Conservation (phyloP, 2,797 vertebrate species). For the Florisuga fusca region DNA sequence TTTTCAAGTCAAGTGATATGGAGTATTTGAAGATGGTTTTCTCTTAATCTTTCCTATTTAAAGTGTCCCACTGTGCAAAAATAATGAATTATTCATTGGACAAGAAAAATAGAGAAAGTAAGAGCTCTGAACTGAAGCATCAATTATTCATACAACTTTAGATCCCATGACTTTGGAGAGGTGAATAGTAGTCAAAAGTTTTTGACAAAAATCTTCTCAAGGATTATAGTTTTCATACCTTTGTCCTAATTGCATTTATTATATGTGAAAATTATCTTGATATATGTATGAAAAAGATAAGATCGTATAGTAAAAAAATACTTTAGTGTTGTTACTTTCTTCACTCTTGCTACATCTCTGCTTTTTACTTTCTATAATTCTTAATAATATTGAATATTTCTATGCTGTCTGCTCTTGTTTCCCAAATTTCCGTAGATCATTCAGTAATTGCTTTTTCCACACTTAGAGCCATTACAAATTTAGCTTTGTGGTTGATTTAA, state of each 20-base stretch:
- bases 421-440: neutral
- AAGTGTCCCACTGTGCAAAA: slow-evolving; percentile 55
- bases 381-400: neutral
- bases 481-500: neutral
- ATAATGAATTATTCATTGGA: slow-evolving; percentile 67
- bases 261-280: neutral
- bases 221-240: slow-evolving; percentile 11
- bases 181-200: slow-evolving; percentile 47
- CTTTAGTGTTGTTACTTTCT: neutral
- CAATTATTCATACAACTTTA: slow-evolving; percentile 68
- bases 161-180: slow-evolving; percentile 58
- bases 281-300: neutral
- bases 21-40: slow-evolving; percentile 37
- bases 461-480: neutral
- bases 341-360: neutral
- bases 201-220: slow-evolving; percentile 37
- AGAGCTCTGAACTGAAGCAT: slow-evolving; percentile 57
- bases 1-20: slow-evolving; percentile 20
- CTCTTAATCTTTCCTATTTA: slow-evolving; percentile 62
- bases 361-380: neutral
- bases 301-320: neutral
- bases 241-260: slow-evolving; percentile 36
- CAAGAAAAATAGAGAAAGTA: slow-evolving; percentile 54
- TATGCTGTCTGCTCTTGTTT: neutral
- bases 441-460: neutral